A percentile compares a stretch with the other conserved stretches of the same genome.
Conservation (phyloP, 2,888 invertebrate species). For the Galeopsomyia nigrocyanea region DNA sequence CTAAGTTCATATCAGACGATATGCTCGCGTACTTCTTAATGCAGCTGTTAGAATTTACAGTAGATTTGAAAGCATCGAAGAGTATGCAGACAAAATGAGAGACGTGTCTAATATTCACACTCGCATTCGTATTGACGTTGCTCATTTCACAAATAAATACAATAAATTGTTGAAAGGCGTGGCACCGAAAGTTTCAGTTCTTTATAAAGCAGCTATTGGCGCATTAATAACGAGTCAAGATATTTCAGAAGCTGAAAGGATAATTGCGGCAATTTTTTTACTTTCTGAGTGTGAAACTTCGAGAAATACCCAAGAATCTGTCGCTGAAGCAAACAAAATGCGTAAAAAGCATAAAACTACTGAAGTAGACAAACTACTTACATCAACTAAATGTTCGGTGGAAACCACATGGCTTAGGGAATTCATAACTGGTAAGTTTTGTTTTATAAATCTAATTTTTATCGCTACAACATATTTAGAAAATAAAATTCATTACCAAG, state of each 20-base stretch:
- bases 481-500: too few relatives aligned
- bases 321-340: too few relatives aligned
- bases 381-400: too few relatives aligned
- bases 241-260: slow-evolving; percentile 1
- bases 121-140: slow-evolving; percentile 31
- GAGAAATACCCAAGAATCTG: too few relatives aligned
- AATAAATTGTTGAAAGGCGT: slow-evolving; percentile 10
- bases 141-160: slow-evolving; percentile 25
- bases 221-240: slow-evolving; percentile 12
- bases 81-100: slow-evolving; percentile 34
- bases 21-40: slow-evolving; percentile 28
- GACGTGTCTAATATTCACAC: background rate
- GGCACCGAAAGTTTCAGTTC: background rate
- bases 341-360: too few relatives aligned
- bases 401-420: too few relatives aligned
- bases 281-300: slow-evolving; percentile 6
- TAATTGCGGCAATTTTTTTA: slow-evolving; percentile 11
- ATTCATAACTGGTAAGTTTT: too few relatives aligned
- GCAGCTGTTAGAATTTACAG: slow-evolving; percentile 30
- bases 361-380: too few relatives aligned
- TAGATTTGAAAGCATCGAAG: slow-evolving; percentile 20
- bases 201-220: slow-evolving; percentile 38
- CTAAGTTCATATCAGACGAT: slow-evolving; percentile 31
- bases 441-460: too few relatives aligned
- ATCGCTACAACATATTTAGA: too few relatives aligned